phyloP scores from a whole-genome alignment of 2,888 invertebrate genomes.

The Luperina testacea region DNA sequence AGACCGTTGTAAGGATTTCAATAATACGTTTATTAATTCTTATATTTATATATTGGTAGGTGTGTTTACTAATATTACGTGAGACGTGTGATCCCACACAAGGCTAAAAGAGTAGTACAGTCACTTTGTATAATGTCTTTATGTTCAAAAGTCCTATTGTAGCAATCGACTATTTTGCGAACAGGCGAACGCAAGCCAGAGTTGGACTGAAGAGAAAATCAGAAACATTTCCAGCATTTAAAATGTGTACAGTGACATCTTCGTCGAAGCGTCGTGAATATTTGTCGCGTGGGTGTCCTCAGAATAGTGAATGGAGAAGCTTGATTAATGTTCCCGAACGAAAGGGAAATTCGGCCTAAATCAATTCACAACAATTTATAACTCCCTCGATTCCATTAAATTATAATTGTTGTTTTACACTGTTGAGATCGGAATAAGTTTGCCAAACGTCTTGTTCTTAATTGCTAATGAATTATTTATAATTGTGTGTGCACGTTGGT shows the following conservation, averaged over 20 bases:
- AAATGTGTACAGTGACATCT: slow-evolving; percentile 44
- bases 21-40: too few relatives aligned
- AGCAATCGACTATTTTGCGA: too few relatives aligned
- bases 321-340: slow-evolving; percentile 73
- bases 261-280: slow-evolving; percentile 61
- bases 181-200: too few relatives aligned
- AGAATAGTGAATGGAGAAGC: slow-evolving; percentile 66
- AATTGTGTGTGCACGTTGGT: neutral
- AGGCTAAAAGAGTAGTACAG: too few relatives aligned
- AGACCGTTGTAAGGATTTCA: too few relatives aligned
- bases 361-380: slow-evolving; percentile 76
- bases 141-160: too few relatives aligned
- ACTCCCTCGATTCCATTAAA: slow-evolving; percentile 70
- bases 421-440: slow-evolving; percentile 60
- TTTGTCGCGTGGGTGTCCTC: slow-evolving; percentile 59
- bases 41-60: too few relatives aligned
- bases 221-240: slow-evolving; percentile 41
- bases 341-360: slow-evolving; percentile 71
- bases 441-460: slow-evolving; percentile 59
- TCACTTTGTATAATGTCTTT: too few relatives aligned
- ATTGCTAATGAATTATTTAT: slow-evolving; percentile 60
- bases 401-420: slow-evolving; percentile 66
- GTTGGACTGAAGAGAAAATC: neutral
- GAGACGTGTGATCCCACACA: too few relatives aligned
- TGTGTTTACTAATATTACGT: too few relatives aligned